Evolutionary conservation across 2,113 vertebrate genomes (phyloP).

Genomic region (Haemorhous mexicanus): DNA sequence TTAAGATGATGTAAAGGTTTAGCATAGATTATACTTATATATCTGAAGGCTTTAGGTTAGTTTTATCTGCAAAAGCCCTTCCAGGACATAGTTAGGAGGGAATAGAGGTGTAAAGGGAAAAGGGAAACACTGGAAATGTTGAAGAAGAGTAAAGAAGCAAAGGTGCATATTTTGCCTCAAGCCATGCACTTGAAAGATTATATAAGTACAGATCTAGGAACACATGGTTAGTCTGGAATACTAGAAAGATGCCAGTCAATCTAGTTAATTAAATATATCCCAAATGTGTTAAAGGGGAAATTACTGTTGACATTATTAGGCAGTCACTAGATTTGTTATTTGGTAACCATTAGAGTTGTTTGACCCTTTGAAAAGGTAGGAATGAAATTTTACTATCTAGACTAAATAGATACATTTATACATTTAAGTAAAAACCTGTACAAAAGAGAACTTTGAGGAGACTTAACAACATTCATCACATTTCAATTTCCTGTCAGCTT

Average conservation of each 20-base stretch:
- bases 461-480: not conserved
- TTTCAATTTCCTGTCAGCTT: not conserved
- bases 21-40: not conserved
- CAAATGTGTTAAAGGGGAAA: not conserved
- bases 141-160: not conserved
- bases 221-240: not conserved
- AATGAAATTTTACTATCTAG: not conserved
- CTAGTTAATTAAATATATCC: not conserved
- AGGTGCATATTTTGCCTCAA: not conserved
- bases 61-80: constrained; percentile 20
- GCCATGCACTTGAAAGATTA: not conserved
- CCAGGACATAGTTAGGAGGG: not conserved
- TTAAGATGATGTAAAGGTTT: constrained; percentile 48
- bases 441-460: not conserved
- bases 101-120: not conserved
- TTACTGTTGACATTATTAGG: not conserved
- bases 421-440: not conserved
- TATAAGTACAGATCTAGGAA: not conserved
- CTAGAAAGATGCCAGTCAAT: not conserved
- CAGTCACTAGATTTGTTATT: not conserved
- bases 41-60: constrained; percentile 2
- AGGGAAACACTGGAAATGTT: not conserved
- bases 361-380: not conserved
- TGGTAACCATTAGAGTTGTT: not conserved
- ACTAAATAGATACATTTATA: not conserved